Evolutionary conservation across 2,888 invertebrate species (phyloP), one percentile per base, ranked within the genome.

Genomic region (Smittia aterrima): DNA sequence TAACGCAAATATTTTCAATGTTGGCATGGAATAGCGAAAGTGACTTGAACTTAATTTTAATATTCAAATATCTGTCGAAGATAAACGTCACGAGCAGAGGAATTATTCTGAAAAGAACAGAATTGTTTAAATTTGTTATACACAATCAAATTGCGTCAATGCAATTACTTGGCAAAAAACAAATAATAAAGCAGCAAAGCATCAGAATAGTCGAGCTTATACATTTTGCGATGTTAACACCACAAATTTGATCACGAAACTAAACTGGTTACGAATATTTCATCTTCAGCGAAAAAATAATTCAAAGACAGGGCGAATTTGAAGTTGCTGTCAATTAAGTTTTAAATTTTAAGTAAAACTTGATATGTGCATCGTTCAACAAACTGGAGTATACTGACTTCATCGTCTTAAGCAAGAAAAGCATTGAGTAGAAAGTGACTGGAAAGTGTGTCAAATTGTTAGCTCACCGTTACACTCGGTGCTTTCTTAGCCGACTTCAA

Each of bases 41-140:
- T 3, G 62, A 38, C 13, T 72, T 72, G 58, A 72, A 72, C n/a
- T 62, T 32, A 1, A 72, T 72, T 72, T 72, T 58, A 22, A 72
- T 72, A 16, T 72, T 72, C 22, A 62, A 72, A 16, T 18, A 62
- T 38, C 58, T 72, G 58, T 72, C 72, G 54, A 25, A 54, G 54
- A 62, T 38, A 22, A 32, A 62, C 22, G 72, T 72, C 54, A 72
- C 40, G n/a, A 58, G 16, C 1, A 32, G 24, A 16, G 72, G 72
- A 2, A 72, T 4, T 20, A 72, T 72, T 72, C 72, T 72, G 18
- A 32, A 32, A 32, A 32, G 32, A 3, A 32, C 32, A 32, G 32
- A 32, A 9, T 20, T 58, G 13, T 6, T 58, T 7, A 22, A 22
- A 13, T 7, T 58, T 20, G 2, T 3, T 2, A 3, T 58, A 13